Percentiles rank a stretch among this genome's conserved stretches.
Conservation (phyloP, 2,888 invertebrate genomes). For the Thumatha senex region DNA sequence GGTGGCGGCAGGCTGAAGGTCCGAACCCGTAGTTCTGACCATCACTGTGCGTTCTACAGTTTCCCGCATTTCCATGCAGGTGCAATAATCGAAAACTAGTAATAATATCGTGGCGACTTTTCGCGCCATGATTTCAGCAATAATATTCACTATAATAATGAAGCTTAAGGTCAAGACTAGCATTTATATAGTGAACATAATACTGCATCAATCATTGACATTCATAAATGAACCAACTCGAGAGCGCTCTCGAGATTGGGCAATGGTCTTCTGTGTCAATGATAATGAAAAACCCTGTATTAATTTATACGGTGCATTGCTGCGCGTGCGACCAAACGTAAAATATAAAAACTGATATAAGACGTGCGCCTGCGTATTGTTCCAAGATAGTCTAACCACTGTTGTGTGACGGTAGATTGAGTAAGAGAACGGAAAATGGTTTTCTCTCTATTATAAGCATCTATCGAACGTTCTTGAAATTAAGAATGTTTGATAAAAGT, state of each 20-base stretch:
- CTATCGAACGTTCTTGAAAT: background rate
- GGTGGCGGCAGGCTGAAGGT: slow-evolving; percentile 83
- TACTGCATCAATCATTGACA: slow-evolving; percentile 70
- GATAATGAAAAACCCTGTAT: slow-evolving; percentile 78
- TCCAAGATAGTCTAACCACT: slow-evolving; percentile 15
- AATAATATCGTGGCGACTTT: slow-evolving; percentile 51
- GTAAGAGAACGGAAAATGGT: background rate
- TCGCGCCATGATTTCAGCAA: slow-evolving; percentile 63
- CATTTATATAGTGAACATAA: slow-evolving; percentile 76
- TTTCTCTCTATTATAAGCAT: background rate
- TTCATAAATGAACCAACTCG: slow-evolving; percentile 72
- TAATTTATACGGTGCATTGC: slow-evolving; percentile 73
- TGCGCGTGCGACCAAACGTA: slow-evolving; percentile 51
- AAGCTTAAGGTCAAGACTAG: slow-evolving; percentile 66
- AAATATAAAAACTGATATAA: slow-evolving; percentile 33
- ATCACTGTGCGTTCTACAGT: slow-evolving; percentile 80
- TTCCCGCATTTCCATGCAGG: slow-evolving; percentile 75
- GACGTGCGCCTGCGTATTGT: slow-evolving; percentile 18
- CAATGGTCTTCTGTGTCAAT: slow-evolving; percentile 81
- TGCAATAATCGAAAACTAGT: slow-evolving; percentile 47
- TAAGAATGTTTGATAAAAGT: slow-evolving; percentile 7
- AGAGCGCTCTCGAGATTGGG: slow-evolving; percentile 74
- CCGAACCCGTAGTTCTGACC: slow-evolving; percentile 81
- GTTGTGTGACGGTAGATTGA: background rate
- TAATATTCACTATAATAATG: slow-evolving; percentile 61